Conservation (phyloP, 2,888 invertebrate genomes). For the Heliconius hortense region DNA sequence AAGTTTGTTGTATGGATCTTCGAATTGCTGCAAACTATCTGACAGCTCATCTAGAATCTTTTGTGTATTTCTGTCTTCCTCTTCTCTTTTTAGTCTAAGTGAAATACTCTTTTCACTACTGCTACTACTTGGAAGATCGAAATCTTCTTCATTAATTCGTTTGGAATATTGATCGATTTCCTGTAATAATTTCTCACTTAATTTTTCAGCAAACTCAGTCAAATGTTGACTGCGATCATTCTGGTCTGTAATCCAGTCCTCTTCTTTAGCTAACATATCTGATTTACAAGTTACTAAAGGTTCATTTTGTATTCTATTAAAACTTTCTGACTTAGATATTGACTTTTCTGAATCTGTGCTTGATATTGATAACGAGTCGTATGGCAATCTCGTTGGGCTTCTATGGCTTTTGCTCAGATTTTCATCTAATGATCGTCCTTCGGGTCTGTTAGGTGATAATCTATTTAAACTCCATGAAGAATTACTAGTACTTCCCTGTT, state of each 20-base stretch:
- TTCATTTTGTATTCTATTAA: conserved; percentile 76
- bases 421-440: conserved; percentile 76
- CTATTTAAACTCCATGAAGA: conserved; percentile 79
- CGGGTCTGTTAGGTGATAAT: conserved; percentile 75
- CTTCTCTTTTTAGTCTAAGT: conserved; percentile 73
- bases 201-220: conserved; percentile 89
- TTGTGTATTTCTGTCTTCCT: conserved; percentile 76
- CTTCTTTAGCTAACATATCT: conserved; percentile 74
- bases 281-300: conserved; percentile 78
- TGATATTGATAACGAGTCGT: conserved; percentile 76
- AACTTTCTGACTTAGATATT: conserved; percentile 79
- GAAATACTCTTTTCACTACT: conserved; percentile 80
- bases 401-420: conserved; percentile 71
- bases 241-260: conserved; percentile 82
- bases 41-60: conserved; percentile 76
- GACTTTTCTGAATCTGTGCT: conserved; percentile 79
- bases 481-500: conserved; percentile 76
- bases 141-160: conserved; percentile 78
- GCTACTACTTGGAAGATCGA: conserved; percentile 76
- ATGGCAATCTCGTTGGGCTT: conserved; percentile 75
- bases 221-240: conserved; percentile 85
- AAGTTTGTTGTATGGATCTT: conserved; percentile 83
- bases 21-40: conserved; percentile 79
- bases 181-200: conserved; percentile 90
- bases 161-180: conserved; percentile 86